A percentile compares a stretch with the other conserved stretches of the same genome.
Evolutionary conservation across 2,888 invertebrate species (phyloP).

Genomic region (Eristalis tenax): DNA sequence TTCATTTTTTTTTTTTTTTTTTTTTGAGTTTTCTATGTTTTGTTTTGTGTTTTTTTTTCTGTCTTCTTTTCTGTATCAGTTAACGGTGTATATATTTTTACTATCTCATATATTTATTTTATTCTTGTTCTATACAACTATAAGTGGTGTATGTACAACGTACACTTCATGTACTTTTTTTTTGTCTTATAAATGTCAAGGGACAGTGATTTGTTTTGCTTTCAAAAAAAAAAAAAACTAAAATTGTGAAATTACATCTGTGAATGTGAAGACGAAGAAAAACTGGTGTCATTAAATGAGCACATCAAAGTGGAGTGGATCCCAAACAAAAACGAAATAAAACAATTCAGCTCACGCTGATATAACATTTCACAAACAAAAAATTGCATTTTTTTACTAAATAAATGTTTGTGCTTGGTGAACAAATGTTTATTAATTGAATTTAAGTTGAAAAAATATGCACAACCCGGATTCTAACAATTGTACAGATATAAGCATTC

Average conservation of each 20-base stretch:
- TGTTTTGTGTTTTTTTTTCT: too few species aligned
- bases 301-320: too few species aligned
- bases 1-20: slow-evolving; percentile 4
- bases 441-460: slow-evolving; percentile 39
- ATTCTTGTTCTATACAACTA: slow-evolving; percentile 56
- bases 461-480: slow-evolving; percentile 61
- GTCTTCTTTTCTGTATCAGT: too few species aligned
- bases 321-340: background rate
- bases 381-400: background rate
- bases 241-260: background rate
- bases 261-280: background rate
- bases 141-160: slow-evolving; percentile 63
- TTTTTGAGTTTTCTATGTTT: background rate
- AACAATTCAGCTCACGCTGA: too few species aligned
- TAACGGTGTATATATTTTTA: slow-evolving; percentile 21
- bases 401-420: background rate
- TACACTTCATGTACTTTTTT: background rate
- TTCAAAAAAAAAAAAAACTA: background rate
- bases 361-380: too few species aligned
- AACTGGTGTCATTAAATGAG: background rate
- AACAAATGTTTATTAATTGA: background rate
- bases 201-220: slow-evolving; percentile 28
- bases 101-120: slow-evolving; percentile 4
- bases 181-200: slow-evolving; percentile 23
- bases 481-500: slow-evolving; percentile 29